phyloP scores from a whole-genome alignment of 2,888 invertebrate species.

The Microplitis manilae region DNA sequence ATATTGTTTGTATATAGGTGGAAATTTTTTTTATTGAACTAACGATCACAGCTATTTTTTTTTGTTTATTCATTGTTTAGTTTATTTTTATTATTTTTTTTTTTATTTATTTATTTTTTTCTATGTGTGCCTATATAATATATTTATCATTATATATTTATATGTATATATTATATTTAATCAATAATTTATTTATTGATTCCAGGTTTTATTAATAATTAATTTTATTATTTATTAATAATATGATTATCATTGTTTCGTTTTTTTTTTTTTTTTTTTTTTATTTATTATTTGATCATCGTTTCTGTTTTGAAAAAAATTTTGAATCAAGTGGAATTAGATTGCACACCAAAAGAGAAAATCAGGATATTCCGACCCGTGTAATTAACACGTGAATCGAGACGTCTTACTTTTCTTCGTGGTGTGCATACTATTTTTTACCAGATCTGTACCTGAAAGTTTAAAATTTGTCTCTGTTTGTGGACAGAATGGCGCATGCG shows the following conservation, averaged over 20 bases:
- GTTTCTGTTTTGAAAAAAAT: neutral
- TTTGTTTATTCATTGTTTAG: constrained; percentile 25
- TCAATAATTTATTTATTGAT: neutral
- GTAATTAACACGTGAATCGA: no score
- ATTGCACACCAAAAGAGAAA: no score
- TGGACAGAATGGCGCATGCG: neutral
- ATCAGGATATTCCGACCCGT: no score
- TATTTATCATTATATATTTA: constrained; percentile 1
- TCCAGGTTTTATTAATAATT: neutral
- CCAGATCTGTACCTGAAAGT: no score
- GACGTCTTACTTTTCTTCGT: no score
- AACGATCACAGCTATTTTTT: constrained; percentile 70
- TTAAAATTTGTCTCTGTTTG: neutral
- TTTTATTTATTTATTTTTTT: constrained; percentile 9
- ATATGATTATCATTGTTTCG: constrained; percentile 1
- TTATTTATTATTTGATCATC: neutral
- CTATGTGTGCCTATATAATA: neutral
- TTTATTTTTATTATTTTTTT: neutral
- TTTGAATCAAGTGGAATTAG: no score
- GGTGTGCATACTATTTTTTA: no score
- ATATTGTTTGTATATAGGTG: constrained; percentile 32
- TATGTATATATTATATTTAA: neutral
- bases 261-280: neutral
- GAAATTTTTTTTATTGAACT: constrained; percentile 47
- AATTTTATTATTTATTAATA: neutral